Evolutionary conservation across 2,888 invertebrate genomes (phyloP).

Genomic region (Drosophila demipolita): DNA sequence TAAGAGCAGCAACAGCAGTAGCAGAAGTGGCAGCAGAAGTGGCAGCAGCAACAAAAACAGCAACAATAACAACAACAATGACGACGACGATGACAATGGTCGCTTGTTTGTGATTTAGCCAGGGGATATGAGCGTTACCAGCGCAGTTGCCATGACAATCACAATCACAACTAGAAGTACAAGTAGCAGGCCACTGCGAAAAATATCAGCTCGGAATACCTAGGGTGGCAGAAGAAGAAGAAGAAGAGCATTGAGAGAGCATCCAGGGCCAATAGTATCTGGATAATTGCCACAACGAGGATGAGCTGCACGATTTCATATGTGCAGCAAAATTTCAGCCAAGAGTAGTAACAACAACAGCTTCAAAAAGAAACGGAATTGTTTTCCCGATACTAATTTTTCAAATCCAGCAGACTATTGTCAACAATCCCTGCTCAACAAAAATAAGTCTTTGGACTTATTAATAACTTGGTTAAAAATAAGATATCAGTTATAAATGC

Average conservation of each 20-base stretch:
- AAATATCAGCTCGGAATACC: constrained; percentile 33
- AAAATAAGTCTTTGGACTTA: neutral
- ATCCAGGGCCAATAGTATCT: constrained; percentile 45
- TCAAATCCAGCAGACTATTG: constrained; percentile 12
- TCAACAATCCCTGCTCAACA: constrained; percentile 2
- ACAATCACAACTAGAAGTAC: constrained; percentile 59
- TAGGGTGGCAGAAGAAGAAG: neutral
- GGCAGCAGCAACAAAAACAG: constrained; percentile 7
- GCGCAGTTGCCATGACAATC: constrained; percentile 72
- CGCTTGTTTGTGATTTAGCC: constrained; percentile 57
- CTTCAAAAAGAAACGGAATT: neutral
- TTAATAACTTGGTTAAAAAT: constrained; percentile 15
- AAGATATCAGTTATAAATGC: neutral
- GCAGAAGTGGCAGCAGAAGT: constrained; percentile 8
- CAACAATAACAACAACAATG: constrained; percentile 5
- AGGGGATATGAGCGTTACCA: constrained; percentile 58
- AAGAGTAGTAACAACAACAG: neutral
- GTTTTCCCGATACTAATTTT: neutral
- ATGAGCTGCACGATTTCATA: constrained; percentile 35
- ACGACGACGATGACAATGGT: constrained; percentile 16
- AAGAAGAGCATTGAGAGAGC: constrained; percentile 8
- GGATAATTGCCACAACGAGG: constrained; percentile 65
- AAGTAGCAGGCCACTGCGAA: constrained; percentile 43
- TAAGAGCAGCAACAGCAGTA: constrained; percentile 13
- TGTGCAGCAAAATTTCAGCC: constrained; percentile 38